Conservation (phyloP, 2,113 vertebrate species). For the Panthera tigris region DNA sequence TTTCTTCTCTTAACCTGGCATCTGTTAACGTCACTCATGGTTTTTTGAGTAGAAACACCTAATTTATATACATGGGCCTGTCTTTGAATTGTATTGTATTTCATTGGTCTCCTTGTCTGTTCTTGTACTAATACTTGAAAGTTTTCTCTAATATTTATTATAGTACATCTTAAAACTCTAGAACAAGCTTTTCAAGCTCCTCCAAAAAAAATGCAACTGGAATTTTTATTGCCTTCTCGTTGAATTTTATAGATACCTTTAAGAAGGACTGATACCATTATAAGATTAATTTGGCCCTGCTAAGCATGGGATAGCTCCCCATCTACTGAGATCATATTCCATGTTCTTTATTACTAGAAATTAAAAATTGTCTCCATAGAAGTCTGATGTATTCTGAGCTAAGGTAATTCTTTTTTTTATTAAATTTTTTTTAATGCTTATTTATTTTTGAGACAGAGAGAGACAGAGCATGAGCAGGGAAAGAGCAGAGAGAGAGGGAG, state of each 20-base stretch:
- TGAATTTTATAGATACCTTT: not conserved
- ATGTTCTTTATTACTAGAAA: not conserved
- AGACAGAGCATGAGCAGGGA: too few relatives aligned
- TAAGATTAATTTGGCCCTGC: not conserved
- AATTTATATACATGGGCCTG: not conserved
- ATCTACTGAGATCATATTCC: not conserved
- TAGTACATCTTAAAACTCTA: not conserved
- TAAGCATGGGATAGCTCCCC: not conserved
- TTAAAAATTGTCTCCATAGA: not conserved
- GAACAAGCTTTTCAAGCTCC: not conserved
- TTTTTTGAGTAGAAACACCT: not conserved
- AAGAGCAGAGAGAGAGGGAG: too few relatives aligned
- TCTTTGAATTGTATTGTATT: not conserved
- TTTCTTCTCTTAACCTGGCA: slow-evolving; percentile 11
- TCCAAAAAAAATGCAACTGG: not conserved
- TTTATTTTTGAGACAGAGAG: too few relatives aligned
- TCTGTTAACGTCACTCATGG: not conserved
- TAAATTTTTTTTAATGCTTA: too few relatives aligned
- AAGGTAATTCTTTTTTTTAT: not conserved
- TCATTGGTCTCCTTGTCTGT: not conserved
- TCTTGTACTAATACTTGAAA: not conserved
- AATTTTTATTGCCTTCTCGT: not conserved
- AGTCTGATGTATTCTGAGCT: not conserved
- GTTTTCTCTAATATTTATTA: not conserved
- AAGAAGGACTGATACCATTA: not conserved